Percentiles rank a stretch among this genome's conserved stretches.
Conservation (phyloP, 2,888 invertebrate species). For the Cheilosia vulpina region DNA sequence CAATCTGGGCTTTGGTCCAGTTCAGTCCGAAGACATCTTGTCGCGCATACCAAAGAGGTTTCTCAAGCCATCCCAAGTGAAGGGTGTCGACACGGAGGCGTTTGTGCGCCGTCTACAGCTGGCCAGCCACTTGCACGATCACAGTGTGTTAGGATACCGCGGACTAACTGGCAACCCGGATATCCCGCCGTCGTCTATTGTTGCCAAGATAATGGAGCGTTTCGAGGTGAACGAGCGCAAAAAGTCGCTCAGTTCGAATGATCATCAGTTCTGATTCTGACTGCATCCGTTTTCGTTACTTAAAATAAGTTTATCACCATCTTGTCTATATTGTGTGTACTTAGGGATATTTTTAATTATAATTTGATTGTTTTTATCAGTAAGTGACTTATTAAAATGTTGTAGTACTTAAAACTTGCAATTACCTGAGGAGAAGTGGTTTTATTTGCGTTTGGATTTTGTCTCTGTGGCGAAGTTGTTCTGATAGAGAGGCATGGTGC, state of each 20-base stretch:
- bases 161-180: slow-evolving; percentile 91
- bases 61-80: slow-evolving; percentile 90
- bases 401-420: slow-evolving; percentile 63
- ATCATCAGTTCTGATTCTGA: slow-evolving; percentile 68
- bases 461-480: slow-evolving; percentile 2
- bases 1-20: slow-evolving; percentile 91
- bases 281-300: slow-evolving; percentile 37
- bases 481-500: slow-evolving; percentile 32
- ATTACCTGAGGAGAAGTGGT: slow-evolving; percentile 13
- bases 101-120: slow-evolving; percentile 90
- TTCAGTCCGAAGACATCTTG: slow-evolving; percentile 87
- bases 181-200: slow-evolving; percentile 91
- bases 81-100: slow-evolving; percentile 90
- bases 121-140: slow-evolving; percentile 89
- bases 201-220: slow-evolving; percentile 91
- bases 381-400: slow-evolving; percentile 71
- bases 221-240: slow-evolving; percentile 86
- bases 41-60: slow-evolving; percentile 92
- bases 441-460: slow-evolving; percentile 27
- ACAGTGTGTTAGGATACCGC: slow-evolving; percentile 90
- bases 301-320: slow-evolving; percentile 23
- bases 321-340: slow-evolving; percentile 42
- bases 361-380: slow-evolving; percentile 71
- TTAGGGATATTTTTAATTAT: slow-evolving; percentile 55
- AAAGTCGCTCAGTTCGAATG: slow-evolving; percentile 81